phyloP scores from a whole-genome alignment of 1,140 invertebrate species.

The Eciton burchellii region DNA sequence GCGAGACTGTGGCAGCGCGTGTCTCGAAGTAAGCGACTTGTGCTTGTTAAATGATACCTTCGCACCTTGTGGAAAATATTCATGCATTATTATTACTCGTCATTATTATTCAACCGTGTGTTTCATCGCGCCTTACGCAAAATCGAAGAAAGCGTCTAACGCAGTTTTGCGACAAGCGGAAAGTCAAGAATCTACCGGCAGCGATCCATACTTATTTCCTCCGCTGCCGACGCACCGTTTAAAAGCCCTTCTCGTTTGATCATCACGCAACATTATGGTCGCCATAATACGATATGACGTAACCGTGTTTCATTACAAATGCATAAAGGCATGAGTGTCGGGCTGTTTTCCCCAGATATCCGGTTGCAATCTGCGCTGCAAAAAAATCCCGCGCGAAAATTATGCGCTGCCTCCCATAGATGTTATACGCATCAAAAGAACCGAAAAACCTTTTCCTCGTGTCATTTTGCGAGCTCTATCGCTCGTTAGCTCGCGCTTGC shows the following conservation, averaged over 20 bases:
- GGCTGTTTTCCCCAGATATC: neutral
- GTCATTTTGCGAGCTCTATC: conserved; percentile 50
- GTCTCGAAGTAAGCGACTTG: neutral
- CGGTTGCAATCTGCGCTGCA: neutral
- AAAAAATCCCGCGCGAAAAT: neutral
- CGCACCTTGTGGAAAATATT: neutral
- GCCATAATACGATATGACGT: neutral
- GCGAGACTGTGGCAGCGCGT: neutral
- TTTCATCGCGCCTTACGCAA: neutral
- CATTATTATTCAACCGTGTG: neutral
- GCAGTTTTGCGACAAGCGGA: too few species aligned
- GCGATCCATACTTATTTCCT: neutral
- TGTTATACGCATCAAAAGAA: neutral
- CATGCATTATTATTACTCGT: too few species aligned
- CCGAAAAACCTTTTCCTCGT: neutral
- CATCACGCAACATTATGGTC: neutral
- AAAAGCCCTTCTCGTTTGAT: neutral
- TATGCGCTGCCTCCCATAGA: conserved; percentile 9
- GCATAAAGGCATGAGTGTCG: neutral
- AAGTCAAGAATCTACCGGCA: neutral
- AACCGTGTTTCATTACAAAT: neutral
- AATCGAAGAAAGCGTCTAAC: neutral
- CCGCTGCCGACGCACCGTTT: too few species aligned
- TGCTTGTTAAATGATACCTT: neutral
- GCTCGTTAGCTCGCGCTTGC: conserved; percentile 68